These are phyloP conservation scores for Ctenicera cuprea DNA, from an alignment of 2,888 invertebrate species.

Conservation along the genomic window DNA sequence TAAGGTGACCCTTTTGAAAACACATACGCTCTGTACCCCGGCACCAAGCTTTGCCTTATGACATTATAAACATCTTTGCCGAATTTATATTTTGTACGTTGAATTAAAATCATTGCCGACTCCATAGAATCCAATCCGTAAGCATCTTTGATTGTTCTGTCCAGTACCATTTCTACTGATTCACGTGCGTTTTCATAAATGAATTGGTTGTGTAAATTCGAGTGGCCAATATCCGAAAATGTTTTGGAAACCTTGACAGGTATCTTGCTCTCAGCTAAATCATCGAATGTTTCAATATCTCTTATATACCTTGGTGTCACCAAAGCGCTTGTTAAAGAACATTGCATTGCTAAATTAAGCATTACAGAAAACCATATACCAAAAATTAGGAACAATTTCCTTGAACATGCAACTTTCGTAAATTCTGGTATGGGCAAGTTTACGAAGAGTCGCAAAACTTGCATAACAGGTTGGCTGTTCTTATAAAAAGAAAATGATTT, in stretches of 20 bases:
- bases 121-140: background rate
- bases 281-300: slow-evolving; percentile 21
- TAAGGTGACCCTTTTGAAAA: background rate
- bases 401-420: background rate
- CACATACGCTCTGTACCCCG: background rate
- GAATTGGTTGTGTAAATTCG: background rate
- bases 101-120: background rate
- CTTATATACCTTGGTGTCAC: background rate
- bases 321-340: slow-evolving; percentile 22
- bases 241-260: background rate
- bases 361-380: background rate
- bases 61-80: background rate
- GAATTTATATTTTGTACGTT: background rate
- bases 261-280: background rate
- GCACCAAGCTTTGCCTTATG: background rate
- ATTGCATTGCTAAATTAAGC: background rate
- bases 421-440: background rate
- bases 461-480: background rate
- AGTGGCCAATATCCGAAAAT: background rate
- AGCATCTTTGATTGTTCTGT: background rate
- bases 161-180: background rate
- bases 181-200: background rate
- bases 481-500: background rate
- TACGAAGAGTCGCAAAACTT: background rate
- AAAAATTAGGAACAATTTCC: background rate